These are phyloP conservation scores for Tachina fera DNA, from an alignment of 2,888 invertebrate genomes.

Conservation along the genomic window DNA sequence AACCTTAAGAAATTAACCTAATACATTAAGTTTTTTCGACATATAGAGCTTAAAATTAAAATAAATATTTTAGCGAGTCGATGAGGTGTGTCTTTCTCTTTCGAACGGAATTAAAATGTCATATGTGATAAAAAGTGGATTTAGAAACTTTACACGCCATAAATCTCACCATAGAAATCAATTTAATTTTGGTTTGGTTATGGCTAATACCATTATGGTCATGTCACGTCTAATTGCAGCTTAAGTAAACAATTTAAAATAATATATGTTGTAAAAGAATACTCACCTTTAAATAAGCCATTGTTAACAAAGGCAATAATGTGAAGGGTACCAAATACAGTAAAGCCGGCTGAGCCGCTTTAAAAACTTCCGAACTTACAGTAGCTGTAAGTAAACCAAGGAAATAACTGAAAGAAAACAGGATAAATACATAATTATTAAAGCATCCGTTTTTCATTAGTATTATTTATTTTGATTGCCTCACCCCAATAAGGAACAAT, in stretches of 20 bases:
- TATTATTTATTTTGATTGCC: slow-evolving; percentile 43
- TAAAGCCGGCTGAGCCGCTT: slow-evolving; percentile 98
- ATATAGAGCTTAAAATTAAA: too few relatives aligned
- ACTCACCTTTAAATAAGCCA: slow-evolving; percentile 98
- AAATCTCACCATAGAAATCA: too few relatives aligned
- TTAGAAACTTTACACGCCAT: too few relatives aligned
- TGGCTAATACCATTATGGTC: too few relatives aligned
- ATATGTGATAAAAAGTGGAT: too few relatives aligned
- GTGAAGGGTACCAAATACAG: slow-evolving; percentile 99
- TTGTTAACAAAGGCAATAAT: slow-evolving; percentile 96
- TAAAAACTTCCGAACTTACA: slow-evolving; percentile 98
- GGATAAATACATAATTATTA: background rate
- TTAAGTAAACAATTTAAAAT: background rate
- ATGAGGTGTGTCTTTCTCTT: too few relatives aligned
- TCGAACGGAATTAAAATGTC: too few relatives aligned
- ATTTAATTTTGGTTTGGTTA: too few relatives aligned
- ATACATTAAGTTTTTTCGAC: too few relatives aligned
- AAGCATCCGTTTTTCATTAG: background rate
- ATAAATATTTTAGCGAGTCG: too few relatives aligned
- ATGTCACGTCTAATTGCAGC: too few relatives aligned
- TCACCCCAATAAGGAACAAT: slow-evolving; percentile 96
- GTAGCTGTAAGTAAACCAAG: slow-evolving; percentile 98
- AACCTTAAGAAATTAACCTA: too few relatives aligned
- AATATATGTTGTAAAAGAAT: slow-evolving; percentile 7
- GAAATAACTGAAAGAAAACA: slow-evolving; percentile 87